Conservation (phyloP, 2,797 vertebrate species). For the Melopsittacus undulatus region DNA sequence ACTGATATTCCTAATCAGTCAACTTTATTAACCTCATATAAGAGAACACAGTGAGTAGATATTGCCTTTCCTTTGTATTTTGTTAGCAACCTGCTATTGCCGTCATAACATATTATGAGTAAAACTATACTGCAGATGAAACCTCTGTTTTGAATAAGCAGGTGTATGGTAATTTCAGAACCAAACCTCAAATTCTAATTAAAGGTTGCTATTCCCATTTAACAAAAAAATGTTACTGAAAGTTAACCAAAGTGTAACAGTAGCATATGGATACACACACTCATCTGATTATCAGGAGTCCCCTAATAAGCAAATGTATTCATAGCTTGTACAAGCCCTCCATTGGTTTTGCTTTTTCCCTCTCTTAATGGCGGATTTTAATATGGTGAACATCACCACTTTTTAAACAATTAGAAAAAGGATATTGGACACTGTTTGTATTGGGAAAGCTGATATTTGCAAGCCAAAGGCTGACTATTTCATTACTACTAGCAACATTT, state of each 20-base stretch:
- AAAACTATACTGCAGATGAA: constrained; percentile 65
- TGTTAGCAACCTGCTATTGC: constrained; percentile 65
- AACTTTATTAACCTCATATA: constrained; percentile 69
- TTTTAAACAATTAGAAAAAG: not conserved
- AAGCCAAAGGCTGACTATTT: not conserved
- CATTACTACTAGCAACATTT: not conserved
- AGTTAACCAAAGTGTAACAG: constrained; percentile 28
- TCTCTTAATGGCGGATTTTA: not conserved
- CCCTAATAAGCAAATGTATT: not conserved
- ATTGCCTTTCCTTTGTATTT: constrained; percentile 65
- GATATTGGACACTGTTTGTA: not conserved
- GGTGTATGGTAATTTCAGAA: constrained; percentile 65
- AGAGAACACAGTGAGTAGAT: constrained; percentile 29
- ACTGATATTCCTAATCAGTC: constrained; percentile 65
- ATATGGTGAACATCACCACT: not conserved
- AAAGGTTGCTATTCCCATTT: constrained; percentile 57
- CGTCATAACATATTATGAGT: constrained; percentile 62
- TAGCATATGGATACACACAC: constrained; percentile 10
- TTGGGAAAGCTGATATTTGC: not conserved
- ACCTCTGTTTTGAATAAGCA: constrained; percentile 71
- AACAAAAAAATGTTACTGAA: constrained; percentile 45
- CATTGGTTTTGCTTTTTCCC: not conserved
- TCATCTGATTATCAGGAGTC: not conserved
- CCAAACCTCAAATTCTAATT: constrained; percentile 63
- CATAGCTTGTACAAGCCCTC: not conserved